phyloP scores from a whole-genome alignment of 1,140 invertebrate genomes.

The Cydia splendana region DNA sequence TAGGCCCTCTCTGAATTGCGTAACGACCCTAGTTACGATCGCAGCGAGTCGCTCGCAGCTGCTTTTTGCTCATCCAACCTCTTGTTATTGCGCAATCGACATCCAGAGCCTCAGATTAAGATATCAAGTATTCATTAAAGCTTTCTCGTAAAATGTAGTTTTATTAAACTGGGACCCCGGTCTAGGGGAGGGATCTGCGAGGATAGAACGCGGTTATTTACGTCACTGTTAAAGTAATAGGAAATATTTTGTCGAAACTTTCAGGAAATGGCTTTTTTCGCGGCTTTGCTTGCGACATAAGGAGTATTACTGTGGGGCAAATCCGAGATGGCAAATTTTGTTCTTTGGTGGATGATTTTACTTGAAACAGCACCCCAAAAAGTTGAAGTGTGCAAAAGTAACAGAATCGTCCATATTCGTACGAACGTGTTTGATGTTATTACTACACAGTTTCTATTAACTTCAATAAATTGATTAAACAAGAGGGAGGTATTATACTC shows the following conservation, averaged over 20 bases:
- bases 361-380: too few species aligned
- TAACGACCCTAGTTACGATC: slow-evolving; percentile 77
- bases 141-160: slow-evolving; percentile 45
- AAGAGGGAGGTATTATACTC: too few species aligned
- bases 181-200: slow-evolving; percentile 9
- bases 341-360: too few species aligned
- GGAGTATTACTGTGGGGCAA: not conserved
- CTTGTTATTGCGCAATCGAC: slow-evolving; percentile 75
- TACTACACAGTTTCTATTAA: too few species aligned
- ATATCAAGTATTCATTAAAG: slow-evolving; percentile 71
- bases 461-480: too few species aligned
- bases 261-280: not conserved
- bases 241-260: slow-evolving; percentile 12
- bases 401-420: too few species aligned
- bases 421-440: too few species aligned
- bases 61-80: slow-evolving; percentile 75
- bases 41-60: slow-evolving; percentile 68
- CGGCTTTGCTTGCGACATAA: not conserved
- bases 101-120: slow-evolving; percentile 72
- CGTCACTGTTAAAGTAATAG: slow-evolving; percentile 11
- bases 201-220: slow-evolving; percentile 16
- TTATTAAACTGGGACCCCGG: slow-evolving; percentile 36
- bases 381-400: too few species aligned
- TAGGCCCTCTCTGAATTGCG: slow-evolving; percentile 75
- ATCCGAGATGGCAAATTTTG: not conserved